Evolutionary conservation across 2,797 vertebrate species (phyloP), one percentile per base, ranked within the genome.

Genomic region (Sebastes ruberrimus): DNA sequence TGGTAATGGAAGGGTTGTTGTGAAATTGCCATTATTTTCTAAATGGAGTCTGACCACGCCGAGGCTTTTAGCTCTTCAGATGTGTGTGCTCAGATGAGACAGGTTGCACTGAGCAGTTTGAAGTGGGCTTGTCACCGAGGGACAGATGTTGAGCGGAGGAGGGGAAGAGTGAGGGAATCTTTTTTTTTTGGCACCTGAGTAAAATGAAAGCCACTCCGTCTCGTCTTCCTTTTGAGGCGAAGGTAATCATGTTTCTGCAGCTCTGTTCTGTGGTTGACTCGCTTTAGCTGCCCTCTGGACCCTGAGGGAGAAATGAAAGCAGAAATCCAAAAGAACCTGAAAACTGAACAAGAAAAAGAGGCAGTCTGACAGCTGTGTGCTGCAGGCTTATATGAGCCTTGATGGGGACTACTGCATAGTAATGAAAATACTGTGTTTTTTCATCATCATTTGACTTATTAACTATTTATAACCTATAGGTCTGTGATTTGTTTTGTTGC

Each of bases 191-290:
- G 92, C 92, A 93, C 88, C 89, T 89, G 91, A 92, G 89, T 73
- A 84, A 87, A 92, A 93, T 92, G 90, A 92, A 92, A 92, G 87
- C 80, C 83, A 82, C 80, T 80, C 78, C 72, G 62, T 91, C 83
- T 87, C 79, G 80, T 86, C 75, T 86, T 88, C 80, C 78, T 91
- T 93, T 86, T 84, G 87, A 92, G 88, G 82, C 78, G 79, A 86
- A 90, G 90, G 90, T 95, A 92, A 95, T 94, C 87, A 87, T 87
- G 88, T 92, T 90, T 89, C 89, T 92, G 88, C 88, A 92, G 93
- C 88, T 88, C 75, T 88, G 83, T 86, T 88, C 86, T 83, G 90
- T 82, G 86, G 88, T 88, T 83, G 86, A 89, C 83, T 92, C 53
- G 59, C 83, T 93, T 81, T 78, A 76, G 86, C 89, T 88, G 89